Evolutionary conservation across 2,888 invertebrate species (phyloP).

Genomic region (Megastigmus dorsalis): DNA sequence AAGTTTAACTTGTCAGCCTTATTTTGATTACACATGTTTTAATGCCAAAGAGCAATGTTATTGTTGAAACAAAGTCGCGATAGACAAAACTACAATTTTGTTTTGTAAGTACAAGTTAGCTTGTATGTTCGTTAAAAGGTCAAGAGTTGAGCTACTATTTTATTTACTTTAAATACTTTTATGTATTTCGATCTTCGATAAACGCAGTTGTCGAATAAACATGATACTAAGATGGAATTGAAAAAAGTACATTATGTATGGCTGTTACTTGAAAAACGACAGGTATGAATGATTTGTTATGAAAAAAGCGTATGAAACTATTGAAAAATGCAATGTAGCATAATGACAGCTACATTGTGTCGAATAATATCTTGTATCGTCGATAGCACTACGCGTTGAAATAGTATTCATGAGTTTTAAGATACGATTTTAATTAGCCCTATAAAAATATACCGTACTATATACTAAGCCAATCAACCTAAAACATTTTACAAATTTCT

Average conservation of each 20-base stretch:
- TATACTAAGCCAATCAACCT: constrained; percentile 9
- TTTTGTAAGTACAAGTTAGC: constrained; percentile 25
- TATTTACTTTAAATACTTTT: constrained; percentile 31
- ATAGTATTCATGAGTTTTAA: constrained; percentile 41
- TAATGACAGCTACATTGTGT: constrained; percentile 29
- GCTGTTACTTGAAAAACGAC: constrained; percentile 42
- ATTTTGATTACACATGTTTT: constrained; percentile 35
- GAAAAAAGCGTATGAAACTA: constrained; percentile 27
- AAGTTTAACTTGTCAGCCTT: constrained; percentile 29
- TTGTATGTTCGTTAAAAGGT: constrained; percentile 29
- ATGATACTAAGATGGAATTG: constrained; percentile 50
- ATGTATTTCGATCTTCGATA: constrained; percentile 33
- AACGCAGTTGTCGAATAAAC: constrained; percentile 35
- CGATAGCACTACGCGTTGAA: constrained; percentile 6
- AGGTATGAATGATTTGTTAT: constrained; percentile 46
- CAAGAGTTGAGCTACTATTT: constrained; percentile 28
- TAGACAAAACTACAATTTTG: constrained; percentile 34
- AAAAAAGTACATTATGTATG: constrained; percentile 45
- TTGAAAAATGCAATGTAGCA: constrained; percentile 19
- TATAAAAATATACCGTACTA: constrained; percentile 27
- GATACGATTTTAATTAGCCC: constrained; percentile 34
- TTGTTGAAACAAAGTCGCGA: constrained; percentile 27
- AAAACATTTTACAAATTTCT: constrained; percentile 35
- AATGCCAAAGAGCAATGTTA: constrained; percentile 51
- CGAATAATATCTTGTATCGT: constrained; percentile 8